phyloP scores from a whole-genome alignment of 2,888 invertebrate genomes.

The Pogonocherus hispidulus region DNA sequence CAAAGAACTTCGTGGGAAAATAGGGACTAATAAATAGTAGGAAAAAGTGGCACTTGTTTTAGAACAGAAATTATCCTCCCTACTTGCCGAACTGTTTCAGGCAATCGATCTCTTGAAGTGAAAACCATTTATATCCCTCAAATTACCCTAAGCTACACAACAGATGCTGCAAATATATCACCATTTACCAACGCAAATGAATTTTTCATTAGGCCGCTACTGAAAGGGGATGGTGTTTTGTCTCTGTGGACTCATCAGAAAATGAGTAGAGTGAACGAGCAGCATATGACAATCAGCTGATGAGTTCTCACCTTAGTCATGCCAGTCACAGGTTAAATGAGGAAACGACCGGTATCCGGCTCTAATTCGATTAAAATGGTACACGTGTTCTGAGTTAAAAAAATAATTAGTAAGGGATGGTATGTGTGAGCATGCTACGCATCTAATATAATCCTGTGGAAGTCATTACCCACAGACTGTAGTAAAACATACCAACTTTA shows the following conservation, averaged over 20 bases:
- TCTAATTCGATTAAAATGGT: slow-evolving; percentile 31
- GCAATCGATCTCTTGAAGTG: slow-evolving; percentile 46
- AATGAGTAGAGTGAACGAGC: slow-evolving; percentile 35
- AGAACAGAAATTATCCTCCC: slow-evolving; percentile 3
- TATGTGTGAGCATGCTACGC: slow-evolving; percentile 10
- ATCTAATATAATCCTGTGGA: slow-evolving; percentile 3
- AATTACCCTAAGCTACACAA: slow-evolving; percentile 40
- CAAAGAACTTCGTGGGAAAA: slow-evolving; percentile 5
- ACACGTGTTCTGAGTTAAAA: slow-evolving; percentile 29
- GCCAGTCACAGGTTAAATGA: slow-evolving; percentile 38
- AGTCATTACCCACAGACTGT: slow-evolving; percentile 4
- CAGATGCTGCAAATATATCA: slow-evolving; percentile 52
- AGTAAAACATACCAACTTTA: background rate
- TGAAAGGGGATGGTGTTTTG: slow-evolving; percentile 42
- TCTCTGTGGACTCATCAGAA: slow-evolving; percentile 40
- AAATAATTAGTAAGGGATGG: slow-evolving; percentile 31
- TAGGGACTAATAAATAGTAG: background rate
- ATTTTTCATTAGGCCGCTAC: slow-evolving; percentile 51
- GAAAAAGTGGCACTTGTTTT: background rate
- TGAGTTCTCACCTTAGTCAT: slow-evolving; percentile 51
- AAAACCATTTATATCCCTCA: slow-evolving; percentile 48
- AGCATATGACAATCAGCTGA: slow-evolving; percentile 51
- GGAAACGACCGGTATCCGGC: slow-evolving; percentile 29
- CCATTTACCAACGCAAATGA: slow-evolving; percentile 38
- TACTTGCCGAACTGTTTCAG: slow-evolving; percentile 38